These are phyloP conservation scores for Enteromius radiatus DNA, from an alignment of 2,797 vertebrate species.

Conservation along the genomic window DNA sequence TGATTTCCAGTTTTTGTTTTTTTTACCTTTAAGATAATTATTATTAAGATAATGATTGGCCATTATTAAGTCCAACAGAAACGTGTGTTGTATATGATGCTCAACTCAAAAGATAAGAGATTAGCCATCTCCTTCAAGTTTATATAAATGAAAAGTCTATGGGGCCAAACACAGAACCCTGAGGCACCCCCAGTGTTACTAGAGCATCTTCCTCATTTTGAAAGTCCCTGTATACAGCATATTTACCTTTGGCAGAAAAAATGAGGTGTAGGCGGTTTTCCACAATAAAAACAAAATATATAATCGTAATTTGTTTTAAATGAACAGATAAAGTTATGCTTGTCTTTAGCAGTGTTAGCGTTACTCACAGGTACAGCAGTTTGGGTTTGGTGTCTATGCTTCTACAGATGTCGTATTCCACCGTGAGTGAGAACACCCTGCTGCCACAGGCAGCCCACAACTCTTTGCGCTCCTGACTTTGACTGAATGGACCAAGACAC, in stretches of 20 bases:
- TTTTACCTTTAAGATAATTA: too few species aligned
- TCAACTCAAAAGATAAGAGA: neutral
- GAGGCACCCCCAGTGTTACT: neutral
- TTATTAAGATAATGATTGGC: neutral
- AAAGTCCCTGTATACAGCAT: neutral
- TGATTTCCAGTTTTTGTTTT: neutral
- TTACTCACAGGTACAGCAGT: conserved; percentile 82
- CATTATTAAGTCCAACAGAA: neutral
- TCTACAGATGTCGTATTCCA: conserved; percentile 84
- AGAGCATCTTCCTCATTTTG: neutral
- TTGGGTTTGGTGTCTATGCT: conserved; percentile 86
- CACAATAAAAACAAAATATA: neutral
- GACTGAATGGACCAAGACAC: conserved; percentile 83
- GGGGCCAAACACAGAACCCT: neutral
- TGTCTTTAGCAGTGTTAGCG: neutral
- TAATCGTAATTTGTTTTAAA: neutral
- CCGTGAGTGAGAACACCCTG: conserved; percentile 83
- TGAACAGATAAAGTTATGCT: neutral
- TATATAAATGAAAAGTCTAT: neutral
- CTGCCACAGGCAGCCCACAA: conserved; percentile 93
- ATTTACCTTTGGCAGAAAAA: neutral
- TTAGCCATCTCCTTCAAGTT: neutral
- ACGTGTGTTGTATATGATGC: neutral
- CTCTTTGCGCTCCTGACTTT: conserved; percentile 77
- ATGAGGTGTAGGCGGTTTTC: neutral